Percentiles rank a stretch among this genome's conserved stretches.
Conservation (phyloP, 1,140 invertebrate genomes). For the Hycleus phaleratus region DNA sequence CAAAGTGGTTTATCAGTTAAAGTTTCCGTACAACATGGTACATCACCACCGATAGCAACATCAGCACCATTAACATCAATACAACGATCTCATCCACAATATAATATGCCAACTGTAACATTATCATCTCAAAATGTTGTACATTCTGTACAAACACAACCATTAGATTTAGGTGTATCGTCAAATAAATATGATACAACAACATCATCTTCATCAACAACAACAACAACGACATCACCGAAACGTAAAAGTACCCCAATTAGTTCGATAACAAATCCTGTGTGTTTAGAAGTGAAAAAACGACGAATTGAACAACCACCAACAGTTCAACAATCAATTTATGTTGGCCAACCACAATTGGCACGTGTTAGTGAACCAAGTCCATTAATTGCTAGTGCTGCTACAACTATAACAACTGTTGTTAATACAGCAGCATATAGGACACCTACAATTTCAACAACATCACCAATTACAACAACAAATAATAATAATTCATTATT, state of each 20-base stretch:
- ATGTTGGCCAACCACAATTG: slow-evolving; percentile 43
- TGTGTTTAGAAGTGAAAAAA: slow-evolving; percentile 50
- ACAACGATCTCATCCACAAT: slow-evolving; percentile 42
- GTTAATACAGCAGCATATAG: slow-evolving; percentile 52
- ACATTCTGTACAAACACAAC: slow-evolving; percentile 55
- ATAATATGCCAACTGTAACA: slow-evolving; percentile 37
- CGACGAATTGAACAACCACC: slow-evolving; percentile 40
- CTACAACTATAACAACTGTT: slow-evolving; percentile 64
- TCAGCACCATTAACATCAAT: slow-evolving; percentile 44
- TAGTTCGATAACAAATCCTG: slow-evolving; percentile 34
- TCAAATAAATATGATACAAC: slow-evolving; percentile 43
- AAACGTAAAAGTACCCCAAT: slow-evolving; percentile 49
- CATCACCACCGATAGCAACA: slow-evolving; percentile 46
- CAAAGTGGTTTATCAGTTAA: slow-evolving; percentile 40
- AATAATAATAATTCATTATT: slow-evolving; percentile 9
- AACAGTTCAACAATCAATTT: slow-evolving; percentile 14
- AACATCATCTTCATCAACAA: slow-evolving; percentile 4
- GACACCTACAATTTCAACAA: slow-evolving; percentile 48
- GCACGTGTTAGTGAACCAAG: slow-evolving; percentile 57
- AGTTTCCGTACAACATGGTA: slow-evolving; percentile 36
- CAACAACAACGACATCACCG: slow-evolving; percentile 38
- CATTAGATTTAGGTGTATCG: slow-evolving; percentile 62
- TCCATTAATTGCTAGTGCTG: slow-evolving; percentile 63
- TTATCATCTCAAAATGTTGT: slow-evolving; percentile 40
- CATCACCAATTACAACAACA: slow-evolving; percentile 40